Evolutionary conservation across 2,888 invertebrate genomes (phyloP).

Genomic region (Bruchidius siliquastri): DNA sequence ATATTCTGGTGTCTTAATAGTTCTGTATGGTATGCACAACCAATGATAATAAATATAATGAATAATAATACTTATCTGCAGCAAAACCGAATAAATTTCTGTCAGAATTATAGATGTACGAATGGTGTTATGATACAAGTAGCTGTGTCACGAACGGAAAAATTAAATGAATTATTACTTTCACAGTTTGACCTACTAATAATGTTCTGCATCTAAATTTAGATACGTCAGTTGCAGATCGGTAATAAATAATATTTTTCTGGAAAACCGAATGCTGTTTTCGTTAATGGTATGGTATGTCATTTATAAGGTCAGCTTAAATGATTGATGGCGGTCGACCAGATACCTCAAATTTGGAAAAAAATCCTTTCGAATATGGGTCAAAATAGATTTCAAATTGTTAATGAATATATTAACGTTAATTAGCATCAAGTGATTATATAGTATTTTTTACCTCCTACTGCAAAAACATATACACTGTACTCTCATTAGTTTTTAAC

Average conservation of each 20-base stretch:
- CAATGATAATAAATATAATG: background rate
- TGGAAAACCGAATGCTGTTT: background rate
- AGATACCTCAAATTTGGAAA: background rate
- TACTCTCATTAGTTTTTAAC: too few species aligned
- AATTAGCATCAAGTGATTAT: too few species aligned
- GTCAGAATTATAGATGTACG: background rate
- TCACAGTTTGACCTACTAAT: background rate
- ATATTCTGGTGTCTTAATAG: too few species aligned
- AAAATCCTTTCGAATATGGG: background rate
- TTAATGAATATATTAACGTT: too few species aligned
- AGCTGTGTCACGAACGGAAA: background rate
- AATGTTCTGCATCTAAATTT: background rate
- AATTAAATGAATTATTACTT: background rate
- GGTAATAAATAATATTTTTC: background rate
- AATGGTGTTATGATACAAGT: background rate
- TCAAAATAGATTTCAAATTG: background rate
- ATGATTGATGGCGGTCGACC: background rate
- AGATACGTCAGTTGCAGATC: background rate
- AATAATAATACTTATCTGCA: background rate
- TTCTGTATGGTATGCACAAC: background rate
- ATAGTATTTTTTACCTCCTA: too few species aligned
- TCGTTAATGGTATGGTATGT: background rate
- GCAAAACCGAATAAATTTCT: background rate
- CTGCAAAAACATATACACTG: too few species aligned
- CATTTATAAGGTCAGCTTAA: background rate